Evolutionary conservation across 2,113 vertebrate species (phyloP).

Genomic region (Tachycineta bicolor): DNA sequence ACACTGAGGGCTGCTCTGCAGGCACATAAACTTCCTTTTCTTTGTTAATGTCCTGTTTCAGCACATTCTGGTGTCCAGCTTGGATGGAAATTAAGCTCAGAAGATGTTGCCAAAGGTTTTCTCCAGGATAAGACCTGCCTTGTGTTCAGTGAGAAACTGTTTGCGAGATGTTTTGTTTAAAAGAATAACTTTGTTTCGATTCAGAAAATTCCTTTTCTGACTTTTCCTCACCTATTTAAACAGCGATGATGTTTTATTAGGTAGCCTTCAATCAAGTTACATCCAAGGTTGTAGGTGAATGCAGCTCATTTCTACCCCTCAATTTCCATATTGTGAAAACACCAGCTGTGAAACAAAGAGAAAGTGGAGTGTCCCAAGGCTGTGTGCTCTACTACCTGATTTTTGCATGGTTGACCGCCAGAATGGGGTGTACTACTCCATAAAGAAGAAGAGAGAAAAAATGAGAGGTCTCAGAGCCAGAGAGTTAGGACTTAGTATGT

Average conservation of each 20-base stretch:
- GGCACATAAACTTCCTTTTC: neutral
- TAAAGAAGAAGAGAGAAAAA: neutral
- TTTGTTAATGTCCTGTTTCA: neutral
- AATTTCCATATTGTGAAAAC: neutral
- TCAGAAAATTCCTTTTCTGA: neutral
- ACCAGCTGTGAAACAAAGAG: neutral
- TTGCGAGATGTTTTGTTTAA: neutral
- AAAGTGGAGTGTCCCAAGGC: neutral
- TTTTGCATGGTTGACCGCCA: neutral
- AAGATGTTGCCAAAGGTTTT: neutral
- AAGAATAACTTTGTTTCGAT: neutral
- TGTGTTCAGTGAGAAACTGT: neutral
- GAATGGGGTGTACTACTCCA: neutral
- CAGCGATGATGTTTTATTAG: neutral
- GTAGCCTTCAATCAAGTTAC: neutral
- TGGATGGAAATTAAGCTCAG: neutral
- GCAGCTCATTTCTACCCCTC: neutral
- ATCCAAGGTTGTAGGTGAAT: neutral
- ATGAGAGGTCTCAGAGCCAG: neutral
- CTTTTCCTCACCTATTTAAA: neutral
- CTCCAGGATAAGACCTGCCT: neutral
- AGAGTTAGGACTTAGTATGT: neutral
- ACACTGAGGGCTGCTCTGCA: neutral
- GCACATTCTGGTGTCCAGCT: accelerated
- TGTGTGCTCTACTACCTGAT: neutral